Conservation (phyloP, 2,113 vertebrate genomes). For the Hemiprocne comata region DNA sequence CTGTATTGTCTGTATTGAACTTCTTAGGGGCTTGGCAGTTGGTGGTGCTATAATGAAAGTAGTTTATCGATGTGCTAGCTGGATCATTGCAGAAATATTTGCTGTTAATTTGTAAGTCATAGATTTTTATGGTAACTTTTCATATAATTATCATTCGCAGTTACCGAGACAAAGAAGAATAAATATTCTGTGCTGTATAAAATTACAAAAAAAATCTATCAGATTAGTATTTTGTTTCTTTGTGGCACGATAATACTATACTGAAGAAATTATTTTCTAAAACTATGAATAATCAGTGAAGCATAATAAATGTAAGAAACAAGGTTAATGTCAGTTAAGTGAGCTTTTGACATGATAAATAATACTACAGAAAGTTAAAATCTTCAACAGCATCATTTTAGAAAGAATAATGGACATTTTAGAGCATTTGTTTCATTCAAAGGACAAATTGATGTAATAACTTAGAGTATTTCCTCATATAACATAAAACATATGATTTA, state of each 20-base stretch:
- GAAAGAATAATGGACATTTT: not conserved
- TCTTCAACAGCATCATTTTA: not conserved
- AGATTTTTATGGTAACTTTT: slow-evolving; percentile 52
- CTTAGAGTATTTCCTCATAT: not conserved
- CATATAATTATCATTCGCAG: slow-evolving; percentile 55
- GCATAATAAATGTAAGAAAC: not conserved
- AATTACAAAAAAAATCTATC: not conserved
- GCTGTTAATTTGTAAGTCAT: slow-evolving; percentile 49
- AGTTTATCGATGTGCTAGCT: slow-evolving; percentile 29
- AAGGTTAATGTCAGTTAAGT: not conserved
- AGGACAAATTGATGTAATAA: not conserved
- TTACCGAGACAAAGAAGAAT: slow-evolving; percentile 50
- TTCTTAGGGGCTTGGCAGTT: slow-evolving; percentile 48
- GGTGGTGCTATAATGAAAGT: slow-evolving; percentile 51
- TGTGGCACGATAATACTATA: not conserved
- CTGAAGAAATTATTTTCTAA: slow-evolving; percentile 19
- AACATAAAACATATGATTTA: not conserved
- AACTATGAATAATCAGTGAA: not conserved
- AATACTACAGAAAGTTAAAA: not conserved
- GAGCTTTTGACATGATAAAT: not conserved
- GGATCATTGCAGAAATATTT: slow-evolving; percentile 34
- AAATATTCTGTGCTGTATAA: slow-evolving; percentile 30
- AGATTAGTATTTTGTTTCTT: slow-evolving; percentile 29
- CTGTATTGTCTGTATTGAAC: not conserved
- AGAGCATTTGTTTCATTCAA: not conserved